Base-by-base conservation (phyloP, 2,888 invertebrate genomes). In the Lasioglossum malachurum region DNA sequence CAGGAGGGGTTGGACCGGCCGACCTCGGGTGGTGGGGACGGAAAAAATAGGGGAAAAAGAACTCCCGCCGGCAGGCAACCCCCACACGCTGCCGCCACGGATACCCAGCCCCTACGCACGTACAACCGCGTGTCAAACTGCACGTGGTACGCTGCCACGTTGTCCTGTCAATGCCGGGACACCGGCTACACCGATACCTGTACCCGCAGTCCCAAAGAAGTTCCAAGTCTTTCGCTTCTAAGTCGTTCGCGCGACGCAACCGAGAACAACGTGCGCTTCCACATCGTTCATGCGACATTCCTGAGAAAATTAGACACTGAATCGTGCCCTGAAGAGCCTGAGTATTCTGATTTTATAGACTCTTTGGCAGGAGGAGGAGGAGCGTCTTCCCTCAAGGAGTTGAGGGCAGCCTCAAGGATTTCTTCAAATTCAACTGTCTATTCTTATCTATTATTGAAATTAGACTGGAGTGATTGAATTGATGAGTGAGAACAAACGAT, bases 121-220 rank as follows among this genome's bases (percentile, higher is more conserved):
- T 92, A 93, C 93, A 91, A 89, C 94, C 94, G 95, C 94, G 94
- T 95, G 94, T 95, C 94, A 95, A 94, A 94, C 94, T 94, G 92
- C 94, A 94, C 94, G 94, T 94, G 94, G 93, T 87, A 87, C 91
- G 89, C 89, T 93, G 96, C 97, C 90, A 91, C 91, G 91, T 91
- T 91, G 91, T 81, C 80, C 85, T 90, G 90, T 83, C 90, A 90
- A 85, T 88, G 82, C 75, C 80, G 80, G 78, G 44, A 19, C 41
- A 46, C 60, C 41, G 44, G 64, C 46, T 14, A 14, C 64, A 64
- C 27, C 16, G 31, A 31, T 27, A 16, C 27, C 31, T 31, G 5
- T 7, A 5, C 31, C 5, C 31, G 7, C 31, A 7, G 7, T 16
- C 16, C 27, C 16, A 16, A 64, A 64, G 64, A 64, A 31, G 31